Conservation (phyloP, 2,888 invertebrate species). For the Lordiphosa fenestrarum region DNA sequence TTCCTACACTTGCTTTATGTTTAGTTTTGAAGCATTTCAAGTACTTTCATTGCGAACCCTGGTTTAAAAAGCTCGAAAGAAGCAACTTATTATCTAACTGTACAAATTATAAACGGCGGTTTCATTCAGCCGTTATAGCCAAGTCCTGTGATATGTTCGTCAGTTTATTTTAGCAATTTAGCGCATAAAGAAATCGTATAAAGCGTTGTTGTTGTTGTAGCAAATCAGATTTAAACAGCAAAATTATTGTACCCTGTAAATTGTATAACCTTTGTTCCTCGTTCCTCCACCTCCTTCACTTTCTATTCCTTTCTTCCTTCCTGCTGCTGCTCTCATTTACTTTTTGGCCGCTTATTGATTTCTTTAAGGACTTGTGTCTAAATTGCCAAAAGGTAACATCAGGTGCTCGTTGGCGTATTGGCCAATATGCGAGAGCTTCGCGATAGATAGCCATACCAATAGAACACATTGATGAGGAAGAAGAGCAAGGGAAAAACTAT, state of each 20-base stretch:
- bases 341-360: slow-evolving; percentile 50
- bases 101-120: slow-evolving; percentile 50
- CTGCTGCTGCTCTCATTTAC: slow-evolving; percentile 20
- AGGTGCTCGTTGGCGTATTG: slow-evolving; percentile 74
- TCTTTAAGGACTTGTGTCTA: slow-evolving; percentile 76
- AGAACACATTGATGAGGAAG: slow-evolving; percentile 87
- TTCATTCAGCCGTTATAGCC: neutral
- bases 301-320: neutral
- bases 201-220: slow-evolving; percentile 56
- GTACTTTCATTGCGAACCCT: slow-evolving; percentile 4
- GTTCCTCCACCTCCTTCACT: slow-evolving; percentile 1
- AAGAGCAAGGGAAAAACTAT: slow-evolving; percentile 89
- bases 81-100: slow-evolving; percentile 47
- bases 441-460: slow-evolving; percentile 88
- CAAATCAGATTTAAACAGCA: slow-evolving; percentile 65
- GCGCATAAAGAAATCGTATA: slow-evolving; percentile 73
- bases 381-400: slow-evolving; percentile 81
- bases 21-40: too few relatives aligned
- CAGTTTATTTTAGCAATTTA: slow-evolving; percentile 76
- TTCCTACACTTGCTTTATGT: too few relatives aligned
- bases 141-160: slow-evolving; percentile 63
- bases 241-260: slow-evolving; percentile 51
- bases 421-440: slow-evolving; percentile 81
- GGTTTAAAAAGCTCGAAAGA: slow-evolving; percentile 9
- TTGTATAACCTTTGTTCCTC: slow-evolving; percentile 12